phyloP scores from a whole-genome alignment of 2,888 invertebrate species.

The Brassicogethes aeneus region DNA sequence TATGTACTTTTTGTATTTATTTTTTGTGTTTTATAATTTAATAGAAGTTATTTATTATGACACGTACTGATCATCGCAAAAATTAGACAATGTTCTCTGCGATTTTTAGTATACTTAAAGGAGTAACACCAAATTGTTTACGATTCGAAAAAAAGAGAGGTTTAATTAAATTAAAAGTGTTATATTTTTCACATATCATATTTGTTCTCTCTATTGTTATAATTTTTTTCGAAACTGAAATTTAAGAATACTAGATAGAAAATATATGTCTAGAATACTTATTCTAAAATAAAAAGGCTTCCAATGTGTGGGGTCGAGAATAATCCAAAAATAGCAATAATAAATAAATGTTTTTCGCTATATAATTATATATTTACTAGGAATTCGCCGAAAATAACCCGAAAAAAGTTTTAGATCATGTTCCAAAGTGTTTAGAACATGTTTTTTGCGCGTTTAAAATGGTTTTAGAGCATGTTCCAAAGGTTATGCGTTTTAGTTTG shows the following conservation, averaged over 20 bases:
- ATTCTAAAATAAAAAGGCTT: neutral
- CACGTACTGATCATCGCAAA: too few relatives aligned
- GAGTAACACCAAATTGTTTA: slow-evolving; percentile 12
- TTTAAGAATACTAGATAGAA: neutral
- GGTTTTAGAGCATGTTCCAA: too few relatives aligned
- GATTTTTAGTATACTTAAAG: too few relatives aligned
- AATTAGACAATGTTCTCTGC: too few relatives aligned
- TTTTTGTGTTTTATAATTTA: too few relatives aligned
- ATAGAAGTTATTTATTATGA: too few relatives aligned
- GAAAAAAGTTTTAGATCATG: too few relatives aligned
- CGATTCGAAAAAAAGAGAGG: slow-evolving; percentile 4
- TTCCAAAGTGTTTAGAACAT: too few relatives aligned
- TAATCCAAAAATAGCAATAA: slow-evolving; percentile 32
- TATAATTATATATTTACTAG: neutral
- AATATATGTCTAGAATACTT: neutral
- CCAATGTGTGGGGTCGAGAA: slow-evolving; percentile 5
- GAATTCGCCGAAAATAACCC: neutral
- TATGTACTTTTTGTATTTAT: neutral
- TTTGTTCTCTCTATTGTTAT: slow-evolving; percentile 1
- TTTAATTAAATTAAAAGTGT: neutral
- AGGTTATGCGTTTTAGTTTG: too few relatives aligned
- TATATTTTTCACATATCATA: slow-evolving; percentile 15
- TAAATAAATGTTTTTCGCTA: slow-evolving; percentile 31
- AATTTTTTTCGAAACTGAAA: slow-evolving; percentile 1
- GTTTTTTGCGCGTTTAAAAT: too few relatives aligned